Conservation (phyloP, 1,140 invertebrate species). For the Anastrepha obliqua region DNA sequence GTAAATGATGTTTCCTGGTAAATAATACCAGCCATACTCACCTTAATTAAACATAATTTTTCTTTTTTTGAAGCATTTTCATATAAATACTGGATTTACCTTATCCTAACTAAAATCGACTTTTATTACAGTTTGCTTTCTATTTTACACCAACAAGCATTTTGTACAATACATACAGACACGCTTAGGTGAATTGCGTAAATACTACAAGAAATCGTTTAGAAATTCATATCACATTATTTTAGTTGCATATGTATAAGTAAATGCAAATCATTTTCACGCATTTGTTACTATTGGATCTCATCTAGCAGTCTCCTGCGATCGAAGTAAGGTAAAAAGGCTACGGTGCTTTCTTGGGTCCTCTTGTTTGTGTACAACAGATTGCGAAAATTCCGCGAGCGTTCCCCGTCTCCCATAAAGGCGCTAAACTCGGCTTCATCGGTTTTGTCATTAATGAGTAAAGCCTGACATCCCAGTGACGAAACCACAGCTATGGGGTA, state of each 20-base stretch:
- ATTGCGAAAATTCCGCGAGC: conserved; percentile 63
- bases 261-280: background rate
- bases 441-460: conserved; percentile 66
- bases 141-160: background rate
- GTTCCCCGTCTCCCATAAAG: conserved; percentile 63
- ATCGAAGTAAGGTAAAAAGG: conserved; percentile 66
- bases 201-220: too few species aligned
- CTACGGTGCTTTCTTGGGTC: conserved; percentile 61
- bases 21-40: too few species aligned
- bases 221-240: background rate
- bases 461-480: conserved; percentile 60
- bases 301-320: conserved; percentile 65
- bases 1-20: too few species aligned
- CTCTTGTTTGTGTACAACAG: conserved; percentile 62
- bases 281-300: conserved; percentile 55
- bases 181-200: too few species aligned
- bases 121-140: background rate
- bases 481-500: conserved; percentile 62
- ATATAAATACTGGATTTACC: too few species aligned
- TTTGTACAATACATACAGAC: background rate
- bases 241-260: background rate
- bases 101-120: too few species aligned
- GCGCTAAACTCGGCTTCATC: conserved; percentile 67
- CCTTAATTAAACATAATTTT: too few species aligned
- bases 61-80: too few species aligned